Percentiles rank a stretch among this genome's conserved stretches.
Evolutionary conservation across 2,113 vertebrate species (phyloP).

Genomic region (Stigmatopora nigra): DNA sequence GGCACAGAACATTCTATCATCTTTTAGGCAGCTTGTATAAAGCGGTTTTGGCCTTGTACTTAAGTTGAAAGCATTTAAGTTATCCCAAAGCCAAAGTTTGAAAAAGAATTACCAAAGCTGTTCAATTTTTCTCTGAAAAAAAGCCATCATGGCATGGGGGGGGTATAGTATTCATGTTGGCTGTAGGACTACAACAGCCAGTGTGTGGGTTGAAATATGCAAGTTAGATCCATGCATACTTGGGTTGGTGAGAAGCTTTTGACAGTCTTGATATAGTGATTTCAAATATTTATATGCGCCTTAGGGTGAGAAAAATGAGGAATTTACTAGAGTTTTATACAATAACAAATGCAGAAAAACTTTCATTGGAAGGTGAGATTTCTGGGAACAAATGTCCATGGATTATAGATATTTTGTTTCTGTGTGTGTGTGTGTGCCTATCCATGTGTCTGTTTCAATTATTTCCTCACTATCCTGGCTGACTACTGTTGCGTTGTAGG

Average conservation of each 20-base stretch:
- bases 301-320: neutral
- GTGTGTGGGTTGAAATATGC: slow-evolving; percentile 3
- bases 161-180: neutral
- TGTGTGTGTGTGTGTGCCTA: slow-evolving; percentile 16
- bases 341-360: neutral
- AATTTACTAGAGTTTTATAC: neutral
- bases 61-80: neutral
- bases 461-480: slow-evolving; percentile 29
- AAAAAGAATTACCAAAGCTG: neutral
- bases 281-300: neutral
- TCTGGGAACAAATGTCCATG: slow-evolving; percentile 11
- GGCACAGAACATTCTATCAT: too few species aligned
- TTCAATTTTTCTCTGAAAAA: slow-evolving; percentile 5
- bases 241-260: neutral
- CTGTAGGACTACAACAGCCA: slow-evolving; percentile 6
- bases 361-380: neutral
- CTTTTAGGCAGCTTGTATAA: too few species aligned
- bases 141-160: neutral
- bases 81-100: neutral
- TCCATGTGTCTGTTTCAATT: slow-evolving; percentile 37
- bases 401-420: slow-evolving; percentile 4
- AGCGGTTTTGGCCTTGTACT: neutral
- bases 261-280: neutral
- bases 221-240: neutral
- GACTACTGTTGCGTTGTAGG: slow-evolving; percentile 40